Percentiles rank a stretch among this genome's conserved stretches.
Evolutionary conservation across 2,888 invertebrate species (phyloP).

Genomic region (Sturmia bella): DNA sequence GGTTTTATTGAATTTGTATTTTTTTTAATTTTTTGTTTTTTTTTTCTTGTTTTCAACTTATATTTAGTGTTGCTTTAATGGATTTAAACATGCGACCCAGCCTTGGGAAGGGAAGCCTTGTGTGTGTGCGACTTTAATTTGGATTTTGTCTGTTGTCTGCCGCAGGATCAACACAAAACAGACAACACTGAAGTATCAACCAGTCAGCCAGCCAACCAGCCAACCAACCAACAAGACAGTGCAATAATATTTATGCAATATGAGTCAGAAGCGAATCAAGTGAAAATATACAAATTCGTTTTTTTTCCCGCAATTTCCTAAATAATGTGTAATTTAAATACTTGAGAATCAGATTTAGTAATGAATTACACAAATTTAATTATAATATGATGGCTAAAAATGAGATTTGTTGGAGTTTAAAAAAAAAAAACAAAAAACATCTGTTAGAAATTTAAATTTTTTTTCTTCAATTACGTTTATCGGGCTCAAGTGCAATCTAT

Average conservation of each 20-base stretch:
- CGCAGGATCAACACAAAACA: conserved; percentile 57
- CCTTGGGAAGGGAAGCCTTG: conserved; percentile 68
- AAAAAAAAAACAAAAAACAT: too few species aligned
- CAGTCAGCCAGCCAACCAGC: conserved; percentile 11
- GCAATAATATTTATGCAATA: conserved; percentile 48
- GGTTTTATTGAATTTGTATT: conserved; percentile 70
- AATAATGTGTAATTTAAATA: conserved; percentile 53
- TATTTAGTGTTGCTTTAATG: conserved; percentile 72
- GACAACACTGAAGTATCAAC: too few species aligned
- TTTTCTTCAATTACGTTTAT: background rate
- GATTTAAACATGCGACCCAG: conserved; percentile 72
- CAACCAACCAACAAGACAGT: conserved; percentile 18
- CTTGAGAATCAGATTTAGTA: conserved; percentile 51
- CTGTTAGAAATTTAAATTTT: background rate
- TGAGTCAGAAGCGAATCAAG: conserved; percentile 57
- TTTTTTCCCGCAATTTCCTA: conserved; percentile 36
- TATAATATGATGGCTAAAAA: conserved; percentile 30
- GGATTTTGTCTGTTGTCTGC: conserved; percentile 63
- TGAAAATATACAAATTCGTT: background rate
- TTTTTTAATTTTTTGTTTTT: conserved; percentile 28
- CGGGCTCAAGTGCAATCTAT: too few species aligned
- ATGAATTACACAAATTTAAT: conserved; percentile 58
- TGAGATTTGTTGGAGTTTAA: background rate
- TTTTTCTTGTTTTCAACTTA: conserved; percentile 38
- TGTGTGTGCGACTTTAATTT: conserved; percentile 63